These are phyloP conservation scores for Wiebesia pumilae DNA, from an alignment of 1,140 invertebrate species.

Conservation along the genomic window DNA sequence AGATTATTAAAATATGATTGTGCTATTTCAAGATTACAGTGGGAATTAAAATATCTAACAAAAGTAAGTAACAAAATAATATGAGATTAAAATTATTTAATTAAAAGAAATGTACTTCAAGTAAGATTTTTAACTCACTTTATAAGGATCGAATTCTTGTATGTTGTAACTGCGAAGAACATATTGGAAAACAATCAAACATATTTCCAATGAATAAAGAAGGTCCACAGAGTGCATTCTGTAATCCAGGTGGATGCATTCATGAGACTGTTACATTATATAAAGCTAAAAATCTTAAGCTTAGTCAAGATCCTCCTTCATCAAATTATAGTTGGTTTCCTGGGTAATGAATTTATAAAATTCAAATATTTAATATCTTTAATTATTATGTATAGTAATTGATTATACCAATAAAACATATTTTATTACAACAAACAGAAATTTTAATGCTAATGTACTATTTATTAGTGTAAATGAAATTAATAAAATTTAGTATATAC, in stretches of 20 bases:
- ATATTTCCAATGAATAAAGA: slow-evolving; percentile 89
- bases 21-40: slow-evolving; percentile 81
- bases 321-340: slow-evolving; percentile 90
- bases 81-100: background rate
- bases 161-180: slow-evolving; percentile 79
- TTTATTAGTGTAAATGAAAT: no score
- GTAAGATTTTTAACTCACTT: background rate
- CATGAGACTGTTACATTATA: slow-evolving; percentile 88
- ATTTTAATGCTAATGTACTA: no score
- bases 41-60: slow-evolving; percentile 78
- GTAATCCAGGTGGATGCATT: slow-evolving; percentile 86
- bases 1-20: slow-evolving; percentile 79
- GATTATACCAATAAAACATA: background rate
- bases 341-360: slow-evolving; percentile 76
- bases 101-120: background rate
- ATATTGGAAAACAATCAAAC: slow-evolving; percentile 81
- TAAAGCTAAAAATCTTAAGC: slow-evolving; percentile 77
- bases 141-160: slow-evolving; percentile 77
- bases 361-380: background rate
- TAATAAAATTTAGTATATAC: background rate
- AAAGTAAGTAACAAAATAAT: slow-evolving; percentile 72
- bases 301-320: slow-evolving; percentile 77
- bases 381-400: background rate
- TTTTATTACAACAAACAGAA: no score
- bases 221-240: slow-evolving; percentile 87